Conservation (phyloP, 2,888 invertebrate genomes). For the Chrysolina haemoptera region DNA sequence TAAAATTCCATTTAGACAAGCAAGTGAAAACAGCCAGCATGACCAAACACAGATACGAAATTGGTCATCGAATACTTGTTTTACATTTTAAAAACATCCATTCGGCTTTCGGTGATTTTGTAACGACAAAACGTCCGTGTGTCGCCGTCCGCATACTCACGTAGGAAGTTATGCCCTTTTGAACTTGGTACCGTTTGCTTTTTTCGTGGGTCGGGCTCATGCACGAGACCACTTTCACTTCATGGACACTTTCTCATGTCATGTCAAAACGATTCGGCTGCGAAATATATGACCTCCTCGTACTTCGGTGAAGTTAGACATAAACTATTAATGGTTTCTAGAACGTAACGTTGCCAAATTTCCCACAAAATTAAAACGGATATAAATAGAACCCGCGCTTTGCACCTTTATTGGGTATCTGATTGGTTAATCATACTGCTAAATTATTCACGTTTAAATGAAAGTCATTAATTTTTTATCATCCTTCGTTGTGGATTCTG, state of each 20-base stretch:
- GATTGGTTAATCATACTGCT: neutral
- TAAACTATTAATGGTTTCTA: neutral
- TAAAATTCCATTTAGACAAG: neutral
- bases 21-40: neutral
- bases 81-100: conserved; percentile 24
- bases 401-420: neutral
- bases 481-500: no score
- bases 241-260: conserved; percentile 12
- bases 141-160: conserved; percentile 34
- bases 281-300: neutral
- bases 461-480: no score
- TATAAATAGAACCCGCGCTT: neutral
- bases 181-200: conserved; percentile 42
- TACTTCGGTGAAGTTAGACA: neutral
- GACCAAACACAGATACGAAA: neutral
- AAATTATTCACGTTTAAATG: neutral
- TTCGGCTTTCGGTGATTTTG: conserved; percentile 42
- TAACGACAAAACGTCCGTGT: conserved; percentile 27
- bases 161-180: conserved; percentile 45
- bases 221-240: conserved; percentile 24
- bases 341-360: neutral
- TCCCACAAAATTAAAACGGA: neutral
- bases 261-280: neutral
- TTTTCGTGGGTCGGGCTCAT: conserved; percentile 5
- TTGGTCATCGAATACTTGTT: neutral